Conservation (phyloP, 2,113 vertebrate genomes). For the Chionomys nivalis region DNA sequence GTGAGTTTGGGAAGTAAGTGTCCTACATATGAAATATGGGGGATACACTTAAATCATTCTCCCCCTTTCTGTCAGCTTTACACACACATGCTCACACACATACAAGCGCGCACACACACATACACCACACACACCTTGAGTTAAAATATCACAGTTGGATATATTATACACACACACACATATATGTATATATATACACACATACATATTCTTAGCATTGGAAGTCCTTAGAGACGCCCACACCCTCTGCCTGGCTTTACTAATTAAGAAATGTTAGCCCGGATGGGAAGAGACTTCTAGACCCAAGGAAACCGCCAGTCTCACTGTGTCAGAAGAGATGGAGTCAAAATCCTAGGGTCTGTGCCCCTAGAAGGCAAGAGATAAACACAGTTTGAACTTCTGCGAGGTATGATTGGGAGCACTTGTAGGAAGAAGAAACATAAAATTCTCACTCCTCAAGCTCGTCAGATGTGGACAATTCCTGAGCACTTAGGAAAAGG, state of each 20-base stretch:
- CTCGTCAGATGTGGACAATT: not conserved
- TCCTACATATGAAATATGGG: not conserved
- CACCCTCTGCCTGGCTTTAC: not conserved
- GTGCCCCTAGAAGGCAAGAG: not conserved
- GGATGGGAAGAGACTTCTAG: no score
- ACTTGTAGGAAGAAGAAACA: not conserved
- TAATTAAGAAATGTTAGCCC: not conserved
- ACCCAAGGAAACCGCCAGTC: not conserved
- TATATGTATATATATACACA: not conserved
- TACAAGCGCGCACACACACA: not conserved
- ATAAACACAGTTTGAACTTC: not conserved
- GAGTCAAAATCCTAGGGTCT: not conserved
- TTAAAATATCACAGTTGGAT: not conserved
- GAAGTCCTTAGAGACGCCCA: not conserved
- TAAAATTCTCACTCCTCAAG: not conserved
- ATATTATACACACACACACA: not conserved
- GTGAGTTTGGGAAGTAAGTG: not conserved
- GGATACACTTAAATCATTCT: not conserved
- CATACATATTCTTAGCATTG: not conserved
- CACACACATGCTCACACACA: not conserved
- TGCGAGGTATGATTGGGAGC: not conserved
- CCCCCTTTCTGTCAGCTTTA: not conserved
- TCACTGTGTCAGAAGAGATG: not conserved
- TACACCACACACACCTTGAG: not conserved
- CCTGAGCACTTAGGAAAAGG: constrained; percentile 50